A percentile compares a stretch with the other conserved stretches of the same genome.
These are phyloP conservation scores for Eupeodes luniger DNA, from an alignment of 2,888 invertebrate species.

Conservation along the genomic window DNA sequence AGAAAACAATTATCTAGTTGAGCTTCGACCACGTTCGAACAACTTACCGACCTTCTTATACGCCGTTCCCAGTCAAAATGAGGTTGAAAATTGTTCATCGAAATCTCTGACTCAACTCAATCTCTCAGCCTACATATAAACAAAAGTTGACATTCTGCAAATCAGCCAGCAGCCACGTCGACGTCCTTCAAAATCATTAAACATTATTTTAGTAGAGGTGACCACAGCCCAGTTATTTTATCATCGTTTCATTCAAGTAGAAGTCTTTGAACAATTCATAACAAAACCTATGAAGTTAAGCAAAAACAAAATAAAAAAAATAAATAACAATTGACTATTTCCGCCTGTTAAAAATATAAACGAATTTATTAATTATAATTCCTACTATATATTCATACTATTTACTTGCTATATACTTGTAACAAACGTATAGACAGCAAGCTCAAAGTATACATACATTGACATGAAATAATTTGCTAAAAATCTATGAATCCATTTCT, in stretches of 20 bases:
- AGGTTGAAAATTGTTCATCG: no score
- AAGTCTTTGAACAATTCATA: constrained; percentile 83
- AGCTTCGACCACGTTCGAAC: no score
- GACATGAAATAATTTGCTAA: constrained; percentile 66
- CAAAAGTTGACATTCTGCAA: no score
- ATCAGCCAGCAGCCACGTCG: neutral
- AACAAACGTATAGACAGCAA: constrained; percentile 15
- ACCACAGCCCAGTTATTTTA: constrained; percentile 48
- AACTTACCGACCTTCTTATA: no score
- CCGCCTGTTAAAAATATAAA: constrained; percentile 55
- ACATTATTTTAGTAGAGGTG: constrained; percentile 26
- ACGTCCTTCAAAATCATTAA: neutral
- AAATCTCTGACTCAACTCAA: no score
- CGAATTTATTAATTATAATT: constrained; percentile 49
- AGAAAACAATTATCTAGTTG: no score
- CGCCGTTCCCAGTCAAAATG: no score
- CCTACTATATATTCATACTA: constrained; percentile 26
- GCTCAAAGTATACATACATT: constrained; percentile 56
- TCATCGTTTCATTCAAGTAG: constrained; percentile 81
- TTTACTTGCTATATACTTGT: constrained; percentile 15
- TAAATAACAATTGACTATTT: constrained; percentile 55
- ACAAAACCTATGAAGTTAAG: constrained; percentile 62
- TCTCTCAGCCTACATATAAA: no score
- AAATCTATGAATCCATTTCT: constrained; percentile 58
- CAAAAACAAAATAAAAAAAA: constrained; percentile 49